Conservation (phyloP, 2,113 vertebrate genomes). For the Chunga burmeisteri region DNA sequence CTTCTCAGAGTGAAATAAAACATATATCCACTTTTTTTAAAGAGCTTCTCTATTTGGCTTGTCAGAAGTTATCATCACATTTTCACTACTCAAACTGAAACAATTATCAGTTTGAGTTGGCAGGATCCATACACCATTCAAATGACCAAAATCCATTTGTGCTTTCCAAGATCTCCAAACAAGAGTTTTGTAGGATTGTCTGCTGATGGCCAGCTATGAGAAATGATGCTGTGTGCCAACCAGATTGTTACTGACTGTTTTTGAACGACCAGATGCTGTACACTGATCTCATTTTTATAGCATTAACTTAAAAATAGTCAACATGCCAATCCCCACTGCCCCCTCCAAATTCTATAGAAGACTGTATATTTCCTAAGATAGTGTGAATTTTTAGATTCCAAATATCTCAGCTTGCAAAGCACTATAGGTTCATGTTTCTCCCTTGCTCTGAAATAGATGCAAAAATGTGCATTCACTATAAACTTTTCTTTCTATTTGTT, state of each 20-base stretch:
- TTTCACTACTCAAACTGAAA: background rate
- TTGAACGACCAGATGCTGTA: background rate
- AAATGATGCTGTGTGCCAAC: background rate
- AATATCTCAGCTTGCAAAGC: background rate
- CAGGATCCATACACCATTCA: accelerated
- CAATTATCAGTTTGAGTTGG: accelerated
- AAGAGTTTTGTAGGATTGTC: background rate
- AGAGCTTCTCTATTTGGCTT: background rate
- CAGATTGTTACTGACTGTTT: background rate
- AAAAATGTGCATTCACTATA: background rate
- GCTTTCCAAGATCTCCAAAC: background rate
- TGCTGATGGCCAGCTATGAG: background rate
- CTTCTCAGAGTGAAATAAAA: background rate
- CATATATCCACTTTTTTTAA: background rate
- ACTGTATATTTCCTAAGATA: background rate
- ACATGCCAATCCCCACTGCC: background rate
- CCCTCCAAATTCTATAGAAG: background rate
- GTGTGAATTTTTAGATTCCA: background rate
- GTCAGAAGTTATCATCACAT: background rate
- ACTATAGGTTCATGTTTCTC: background rate
- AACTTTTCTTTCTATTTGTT: background rate
- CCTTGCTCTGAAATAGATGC: background rate
- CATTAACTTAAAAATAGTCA: background rate
- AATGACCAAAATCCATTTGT: background rate
- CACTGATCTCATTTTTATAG: background rate